Conservation (phyloP, 2,888 invertebrate genomes). For the Cataglyphis rosenhaueri region DNA sequence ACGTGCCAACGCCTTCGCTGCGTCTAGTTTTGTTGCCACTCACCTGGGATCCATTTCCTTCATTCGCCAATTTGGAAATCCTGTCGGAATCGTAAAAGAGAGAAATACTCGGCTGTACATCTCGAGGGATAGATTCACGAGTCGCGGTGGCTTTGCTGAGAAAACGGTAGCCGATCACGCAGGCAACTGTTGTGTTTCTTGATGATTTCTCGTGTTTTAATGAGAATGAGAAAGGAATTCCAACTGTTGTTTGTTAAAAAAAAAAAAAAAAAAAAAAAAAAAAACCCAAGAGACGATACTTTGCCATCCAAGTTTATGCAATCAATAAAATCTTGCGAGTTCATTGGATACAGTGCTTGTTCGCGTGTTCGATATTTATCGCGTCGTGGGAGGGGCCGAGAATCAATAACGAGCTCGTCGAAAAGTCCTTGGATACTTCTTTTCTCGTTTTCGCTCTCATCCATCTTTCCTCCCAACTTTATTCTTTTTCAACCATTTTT, state of each 20-base stretch:
- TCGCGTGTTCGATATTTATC: constrained; percentile 37
- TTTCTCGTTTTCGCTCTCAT: constrained; percentile 32
- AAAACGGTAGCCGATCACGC: neutral
- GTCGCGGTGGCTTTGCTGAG: neutral
- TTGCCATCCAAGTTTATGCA: constrained; percentile 42
- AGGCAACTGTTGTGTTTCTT: neutral
- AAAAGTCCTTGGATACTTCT: constrained; percentile 38
- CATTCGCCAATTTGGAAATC: constrained; percentile 53
- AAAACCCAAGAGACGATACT: neutral
- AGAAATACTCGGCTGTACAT: constrained; percentile 32
- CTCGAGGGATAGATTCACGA: constrained; percentile 43
- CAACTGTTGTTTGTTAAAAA: neutral
- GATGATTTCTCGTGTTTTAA: constrained; percentile 6
- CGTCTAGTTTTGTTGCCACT: constrained; percentile 35
- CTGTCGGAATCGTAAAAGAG: constrained; percentile 37
- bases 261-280: neutral
- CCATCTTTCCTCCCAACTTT: constrained; percentile 29
- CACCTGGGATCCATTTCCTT: constrained; percentile 52
- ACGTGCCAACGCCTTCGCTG: constrained; percentile 29
- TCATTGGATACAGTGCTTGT: constrained; percentile 41
- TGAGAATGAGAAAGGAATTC: neutral
- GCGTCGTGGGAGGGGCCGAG: constrained; percentile 24
- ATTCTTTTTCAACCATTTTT: constrained; percentile 11
- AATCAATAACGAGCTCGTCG: constrained; percentile 62
- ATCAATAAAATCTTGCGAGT: constrained; percentile 74